Percentiles rank a stretch among this genome's conserved stretches.
phyloP scores from a whole-genome alignment of 2,888 invertebrate species.

The Agrotis ipsilon region DNA sequence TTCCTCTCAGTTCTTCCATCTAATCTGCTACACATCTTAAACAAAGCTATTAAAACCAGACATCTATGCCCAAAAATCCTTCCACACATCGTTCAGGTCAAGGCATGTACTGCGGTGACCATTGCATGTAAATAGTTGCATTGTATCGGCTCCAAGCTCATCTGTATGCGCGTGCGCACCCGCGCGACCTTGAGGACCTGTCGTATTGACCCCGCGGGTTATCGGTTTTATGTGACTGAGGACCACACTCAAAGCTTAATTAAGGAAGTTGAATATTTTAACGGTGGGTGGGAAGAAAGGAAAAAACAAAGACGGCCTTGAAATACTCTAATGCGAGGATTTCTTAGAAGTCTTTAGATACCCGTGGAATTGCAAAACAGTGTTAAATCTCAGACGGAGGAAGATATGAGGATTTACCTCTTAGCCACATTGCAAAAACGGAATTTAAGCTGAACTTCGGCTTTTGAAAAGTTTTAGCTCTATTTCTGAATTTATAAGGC shows the following conservation, averaged over 20 bases:
- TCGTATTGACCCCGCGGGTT: conserved; percentile 58
- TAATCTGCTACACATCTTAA: background rate
- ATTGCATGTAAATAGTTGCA: conserved; percentile 64
- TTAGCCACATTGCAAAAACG: too few relatives aligned
- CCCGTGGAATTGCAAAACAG: too few relatives aligned
- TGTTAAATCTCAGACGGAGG: too few relatives aligned
- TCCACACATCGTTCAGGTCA: conserved; percentile 46
- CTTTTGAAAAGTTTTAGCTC: too few relatives aligned
- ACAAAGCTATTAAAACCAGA: too few relatives aligned
- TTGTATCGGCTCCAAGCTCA: conserved; percentile 38
- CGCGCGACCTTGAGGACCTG: conserved; percentile 47
- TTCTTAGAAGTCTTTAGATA: background rate
- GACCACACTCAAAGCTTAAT: conserved; percentile 32
- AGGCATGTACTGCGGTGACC: conserved; percentile 45
- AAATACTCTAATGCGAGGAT: background rate
- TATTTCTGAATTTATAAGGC: too few relatives aligned
- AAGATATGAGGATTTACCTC: too few relatives aligned
- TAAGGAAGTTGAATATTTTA: conserved; percentile 39
- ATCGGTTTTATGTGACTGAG: conserved; percentile 52
- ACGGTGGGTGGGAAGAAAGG: background rate
- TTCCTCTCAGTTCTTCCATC: background rate
- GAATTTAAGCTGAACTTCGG: too few relatives aligned
- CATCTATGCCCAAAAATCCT: conserved; percentile 48
- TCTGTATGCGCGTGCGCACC: conserved; percentile 51
- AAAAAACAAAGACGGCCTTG: conserved; percentile 5